Evolutionary conservation across 30 jellyfish, hydroid and myxozoan genomes (phyloP).

Genomic region (Turritopsis rubra): DNA sequence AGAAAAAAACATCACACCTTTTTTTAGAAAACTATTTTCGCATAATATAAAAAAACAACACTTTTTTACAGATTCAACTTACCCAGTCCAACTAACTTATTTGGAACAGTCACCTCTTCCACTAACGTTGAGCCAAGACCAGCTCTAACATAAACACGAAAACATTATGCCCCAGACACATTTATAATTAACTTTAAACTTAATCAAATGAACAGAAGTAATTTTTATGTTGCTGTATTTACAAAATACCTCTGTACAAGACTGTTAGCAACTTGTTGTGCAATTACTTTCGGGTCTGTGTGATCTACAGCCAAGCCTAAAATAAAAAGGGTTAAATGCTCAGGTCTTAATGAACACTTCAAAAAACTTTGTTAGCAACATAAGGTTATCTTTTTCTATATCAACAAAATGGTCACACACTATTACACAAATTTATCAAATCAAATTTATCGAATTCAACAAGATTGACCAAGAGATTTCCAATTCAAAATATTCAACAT

Average conservation of each 20-base stretch:
- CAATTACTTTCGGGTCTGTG: conserved; percentile 78
- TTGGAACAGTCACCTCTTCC: conserved; percentile 81
- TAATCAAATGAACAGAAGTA: no score
- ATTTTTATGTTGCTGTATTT: no score
- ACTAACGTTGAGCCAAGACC: conserved; percentile 94
- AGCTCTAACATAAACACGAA: conserved; percentile 48
- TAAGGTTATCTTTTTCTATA: no score
- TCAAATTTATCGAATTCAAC: no score
- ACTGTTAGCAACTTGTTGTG: conserved; percentile 90
- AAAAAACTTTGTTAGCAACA: no score
- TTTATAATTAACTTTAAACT: neutral
- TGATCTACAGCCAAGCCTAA: conserved; percentile 33
- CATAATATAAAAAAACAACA: neutral
- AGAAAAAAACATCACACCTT: neutral
- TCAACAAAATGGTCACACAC: no score
- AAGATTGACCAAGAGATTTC: no score
- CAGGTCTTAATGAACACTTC: neutral
- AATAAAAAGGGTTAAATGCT: neutral
- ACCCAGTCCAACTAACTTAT: conserved; percentile 89
- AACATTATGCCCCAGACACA: neutral
- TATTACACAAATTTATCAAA: no score
- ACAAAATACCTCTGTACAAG: conserved; percentile 60
- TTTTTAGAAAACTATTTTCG: neutral
- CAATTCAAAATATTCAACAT: no score
- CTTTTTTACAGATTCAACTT: neutral